A percentile compares a stretch with the other conserved stretches of the same genome.
These are phyloP conservation scores for Zootermopsis nevadensis DNA, from an alignment of 2,888 invertebrate genomes.

Conservation along the genomic window DNA sequence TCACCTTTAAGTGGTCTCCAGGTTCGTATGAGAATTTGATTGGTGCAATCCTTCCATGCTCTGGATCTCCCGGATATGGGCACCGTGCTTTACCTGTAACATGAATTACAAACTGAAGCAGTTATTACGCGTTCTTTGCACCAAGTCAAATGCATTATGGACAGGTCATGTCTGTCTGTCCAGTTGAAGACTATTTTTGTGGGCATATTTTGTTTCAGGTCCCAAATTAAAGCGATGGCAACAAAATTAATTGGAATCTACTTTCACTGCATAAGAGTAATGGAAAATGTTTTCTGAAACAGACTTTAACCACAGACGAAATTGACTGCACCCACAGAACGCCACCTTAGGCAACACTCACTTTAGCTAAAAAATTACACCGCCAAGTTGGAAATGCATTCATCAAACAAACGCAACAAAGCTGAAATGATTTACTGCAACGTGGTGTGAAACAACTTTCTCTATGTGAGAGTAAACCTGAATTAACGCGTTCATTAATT, in stretches of 20 bases:
- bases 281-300: no score
- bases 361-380: neutral
- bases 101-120: neutral
- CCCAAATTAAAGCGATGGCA: no score
- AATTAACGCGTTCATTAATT: slow-evolving; percentile 37
- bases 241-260: no score
- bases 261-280: no score
- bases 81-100: slow-evolving; percentile 76
- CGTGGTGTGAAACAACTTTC: slow-evolving; percentile 17
- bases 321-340: neutral
- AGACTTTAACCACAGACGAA: no score
- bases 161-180: no score
- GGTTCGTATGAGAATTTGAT: slow-evolving; percentile 80
- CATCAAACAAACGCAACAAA: neutral
- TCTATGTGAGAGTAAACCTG: slow-evolving; percentile 19
- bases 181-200: no score
- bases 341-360: neutral
- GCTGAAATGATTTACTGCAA: neutral
- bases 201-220: no score
- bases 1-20: slow-evolving; percentile 76
- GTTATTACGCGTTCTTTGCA: no score
- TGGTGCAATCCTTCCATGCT: slow-evolving; percentile 76
- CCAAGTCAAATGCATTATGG: no score
- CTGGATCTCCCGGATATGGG: slow-evolving; percentile 78
- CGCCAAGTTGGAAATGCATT: neutral